Evolutionary conservation across 92 coral and sea anemone species (phyloP).

Genomic region (Siderastrea siderea): DNA sequence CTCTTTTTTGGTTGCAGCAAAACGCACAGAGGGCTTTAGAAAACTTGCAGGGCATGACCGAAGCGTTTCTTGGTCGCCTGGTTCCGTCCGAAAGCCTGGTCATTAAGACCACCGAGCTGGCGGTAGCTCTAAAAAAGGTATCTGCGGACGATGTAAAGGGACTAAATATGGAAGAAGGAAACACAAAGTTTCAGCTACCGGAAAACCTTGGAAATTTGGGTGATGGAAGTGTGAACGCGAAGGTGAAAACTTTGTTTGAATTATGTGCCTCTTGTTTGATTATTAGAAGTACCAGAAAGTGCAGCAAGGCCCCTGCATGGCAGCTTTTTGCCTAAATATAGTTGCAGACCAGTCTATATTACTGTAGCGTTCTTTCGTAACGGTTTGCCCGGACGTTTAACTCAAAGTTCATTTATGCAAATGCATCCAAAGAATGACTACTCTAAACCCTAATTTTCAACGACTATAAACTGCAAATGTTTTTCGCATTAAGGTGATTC

Average conservation of each 20-base stretch:
- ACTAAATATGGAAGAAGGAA: slow-evolving; percentile 22
- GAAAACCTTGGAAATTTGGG: slow-evolving; percentile 9
- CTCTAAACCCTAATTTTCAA: too few species aligned
- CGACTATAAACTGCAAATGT: too few species aligned
- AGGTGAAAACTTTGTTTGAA: neutral
- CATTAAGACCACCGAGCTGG: neutral
- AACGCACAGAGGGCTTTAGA: neutral
- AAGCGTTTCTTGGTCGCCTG: slow-evolving; percentile 25
- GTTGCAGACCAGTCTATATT: too few species aligned
- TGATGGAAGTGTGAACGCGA: slow-evolving; percentile 16
- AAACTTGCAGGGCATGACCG: slow-evolving; percentile 4
- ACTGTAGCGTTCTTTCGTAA: too few species aligned
- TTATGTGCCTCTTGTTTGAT: neutral
- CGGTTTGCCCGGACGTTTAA: too few species aligned
- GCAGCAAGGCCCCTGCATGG: too few species aligned
- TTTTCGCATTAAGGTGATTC: too few species aligned
- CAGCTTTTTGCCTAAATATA: too few species aligned
- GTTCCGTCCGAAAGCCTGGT: slow-evolving; percentile 19
- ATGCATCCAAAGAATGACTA: too few species aligned
- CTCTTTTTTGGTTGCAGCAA: neutral
- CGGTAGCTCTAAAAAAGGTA: slow-evolving; percentile 19
- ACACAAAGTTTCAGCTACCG: slow-evolving; percentile 22
- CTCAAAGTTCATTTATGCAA: too few species aligned
- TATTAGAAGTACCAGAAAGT: neutral
- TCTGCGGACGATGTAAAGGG: slow-evolving; percentile 3